phyloP scores from a whole-genome alignment of 2,888 invertebrate genomes.

The Oxystoma pomonae region DNA sequence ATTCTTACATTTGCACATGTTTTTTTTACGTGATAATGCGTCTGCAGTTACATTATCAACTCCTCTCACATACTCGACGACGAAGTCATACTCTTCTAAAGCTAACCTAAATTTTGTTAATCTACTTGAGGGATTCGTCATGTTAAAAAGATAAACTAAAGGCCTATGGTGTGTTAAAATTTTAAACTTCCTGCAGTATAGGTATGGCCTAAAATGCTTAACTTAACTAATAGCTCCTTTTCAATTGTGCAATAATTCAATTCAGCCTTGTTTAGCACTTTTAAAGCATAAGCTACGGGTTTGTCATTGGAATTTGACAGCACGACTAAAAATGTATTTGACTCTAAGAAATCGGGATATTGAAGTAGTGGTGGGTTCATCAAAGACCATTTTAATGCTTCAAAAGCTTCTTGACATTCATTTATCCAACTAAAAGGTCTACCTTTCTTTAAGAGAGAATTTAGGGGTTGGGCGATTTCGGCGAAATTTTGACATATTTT shows the following conservation, averaged over 20 bases:
- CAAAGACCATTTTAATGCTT: too few species aligned
- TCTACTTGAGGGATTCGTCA: slow-evolving; percentile 14
- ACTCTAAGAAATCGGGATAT: not conserved
- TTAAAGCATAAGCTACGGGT: not conserved
- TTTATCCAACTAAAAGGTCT: not conserved
- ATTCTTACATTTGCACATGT: slow-evolving; percentile 5
- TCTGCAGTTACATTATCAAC: slow-evolving; percentile 7
- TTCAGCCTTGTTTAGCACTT: slow-evolving; percentile 3
- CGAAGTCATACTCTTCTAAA: slow-evolving; percentile 15
- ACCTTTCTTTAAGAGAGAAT: not conserved
- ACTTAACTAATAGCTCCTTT: slow-evolving; percentile 25
- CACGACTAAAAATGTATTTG: not conserved
- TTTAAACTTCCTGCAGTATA: slow-evolving; percentile 2
- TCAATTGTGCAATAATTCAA: slow-evolving; percentile 15
- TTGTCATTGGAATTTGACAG: not conserved
- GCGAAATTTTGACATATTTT: too few species aligned
- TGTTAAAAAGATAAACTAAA: slow-evolving; percentile 10
- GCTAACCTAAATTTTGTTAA: slow-evolving; percentile 30
- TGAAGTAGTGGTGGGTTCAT: too few species aligned
- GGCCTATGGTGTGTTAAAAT: slow-evolving; percentile 2
- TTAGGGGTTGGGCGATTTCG: slow-evolving; percentile 1
- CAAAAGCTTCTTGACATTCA: not conserved
- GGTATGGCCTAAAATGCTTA: slow-evolving; percentile 12
- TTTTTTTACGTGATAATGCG: slow-evolving; percentile 14
- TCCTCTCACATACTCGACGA: slow-evolving; percentile 6